Evolutionary conservation across 2,888 invertebrate species (phyloP), one percentile per base, ranked within the genome.

Genomic region (Cheilosia soror): DNA sequence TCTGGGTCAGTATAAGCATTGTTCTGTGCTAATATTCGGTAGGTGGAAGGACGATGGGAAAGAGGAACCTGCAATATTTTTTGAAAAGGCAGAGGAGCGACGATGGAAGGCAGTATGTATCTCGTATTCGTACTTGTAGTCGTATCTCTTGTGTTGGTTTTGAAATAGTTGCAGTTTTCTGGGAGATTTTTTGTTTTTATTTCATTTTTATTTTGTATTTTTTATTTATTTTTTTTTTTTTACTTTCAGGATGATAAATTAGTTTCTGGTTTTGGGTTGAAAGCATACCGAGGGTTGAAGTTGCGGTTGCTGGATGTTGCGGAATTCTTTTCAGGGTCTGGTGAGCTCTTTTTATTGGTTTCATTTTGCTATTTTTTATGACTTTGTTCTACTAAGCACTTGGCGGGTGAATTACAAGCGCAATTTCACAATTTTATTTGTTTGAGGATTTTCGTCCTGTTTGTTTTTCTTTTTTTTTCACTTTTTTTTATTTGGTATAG

Each of bases 291-390:
- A 37, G 58, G 63, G 53, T 73, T 68, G 57, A 31, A 37, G 44
- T 42, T 77, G 81, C 55, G 76, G 85, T 85, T 75, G 55, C 33
- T 85, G 85, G 75, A 80, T 80, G 80, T 72, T 76, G 80, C 72
- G 81, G 85, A 83, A 76, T 85, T 89, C 90, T 88, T 87, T 76
- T 73, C 69, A 79, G 78, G 65, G 40, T 72, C 44, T 63, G 82
- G 58, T 69, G 73, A 76, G 87, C 88, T 89, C 63, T 79, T 86
- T 80, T 81, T 85, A 85, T 85, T 81, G 87, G 88, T 87, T 87
- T 87, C 83, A 84, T 87, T 87, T 89, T 88, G 80, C 81, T 87
- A 87, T 89, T 90, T 90, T 90, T 90, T 90, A 89, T 90, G 89
- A 89, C 88, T 88, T 87, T 89, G 89, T 89, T 88, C 86, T 77